phyloP scores from a whole-genome alignment of 30 jellyfish, hydroid and myxozoan genomes.

The Hydractinia echinata region DNA sequence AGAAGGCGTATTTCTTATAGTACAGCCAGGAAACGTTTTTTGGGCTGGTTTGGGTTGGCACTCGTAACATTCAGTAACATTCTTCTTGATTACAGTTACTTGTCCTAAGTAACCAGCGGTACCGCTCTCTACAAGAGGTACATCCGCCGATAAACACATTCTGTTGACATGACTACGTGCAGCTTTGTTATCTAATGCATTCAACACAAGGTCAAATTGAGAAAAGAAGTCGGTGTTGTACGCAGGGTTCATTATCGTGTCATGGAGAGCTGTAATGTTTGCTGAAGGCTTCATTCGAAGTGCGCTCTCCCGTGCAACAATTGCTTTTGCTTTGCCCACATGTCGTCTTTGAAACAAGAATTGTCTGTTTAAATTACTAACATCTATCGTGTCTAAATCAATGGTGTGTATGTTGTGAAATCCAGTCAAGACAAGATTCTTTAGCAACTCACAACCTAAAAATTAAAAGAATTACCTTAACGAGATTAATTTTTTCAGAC shows the following conservation, averaged over 20 bases:
- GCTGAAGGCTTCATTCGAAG: slow-evolving; percentile 52
- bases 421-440: slow-evolving; percentile 84
- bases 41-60: slow-evolving; percentile 97
- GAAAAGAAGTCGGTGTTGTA: slow-evolving; percentile 74
- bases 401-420: slow-evolving; percentile 57
- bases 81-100: slow-evolving; percentile 83
- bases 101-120: slow-evolving; percentile 99
- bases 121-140: slow-evolving; percentile 96
- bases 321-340: slow-evolving; percentile 90
- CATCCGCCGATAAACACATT: slow-evolving; percentile 97
- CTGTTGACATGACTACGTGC: slow-evolving; percentile 97
- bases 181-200: slow-evolving; percentile 95
- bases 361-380: slow-evolving; percentile 91
- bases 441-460: slow-evolving; percentile 77
- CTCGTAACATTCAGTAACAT: slow-evolving; percentile 93
- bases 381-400: slow-evolving; percentile 98
- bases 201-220: slow-evolving; percentile 71
- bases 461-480: background rate
- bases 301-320: slow-evolving; percentile 71
- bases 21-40: slow-evolving; percentile 94
- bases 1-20: slow-evolving; percentile 98
- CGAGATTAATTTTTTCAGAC: too few species aligned
- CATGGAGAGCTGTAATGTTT: slow-evolving; percentile 71
- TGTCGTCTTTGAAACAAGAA: slow-evolving; percentile 86
- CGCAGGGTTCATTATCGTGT: slow-evolving; percentile 73